Conservation (phyloP, 2,113 vertebrate genomes). For the Delphinapterus leucas region DNA sequence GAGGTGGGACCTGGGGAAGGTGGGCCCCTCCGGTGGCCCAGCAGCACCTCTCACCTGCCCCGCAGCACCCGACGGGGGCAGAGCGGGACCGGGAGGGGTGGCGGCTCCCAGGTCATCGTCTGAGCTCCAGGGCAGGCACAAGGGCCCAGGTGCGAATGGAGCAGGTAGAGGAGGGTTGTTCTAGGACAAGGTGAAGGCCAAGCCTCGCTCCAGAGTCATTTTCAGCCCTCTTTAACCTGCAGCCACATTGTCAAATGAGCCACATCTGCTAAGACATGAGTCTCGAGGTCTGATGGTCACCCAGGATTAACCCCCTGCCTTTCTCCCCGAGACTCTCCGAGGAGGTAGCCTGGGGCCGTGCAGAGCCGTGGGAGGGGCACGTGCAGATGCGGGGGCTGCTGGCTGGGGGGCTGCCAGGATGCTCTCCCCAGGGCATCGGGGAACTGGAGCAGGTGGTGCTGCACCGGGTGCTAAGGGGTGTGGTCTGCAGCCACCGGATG, state of each 20-base stretch:
- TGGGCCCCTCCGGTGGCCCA: neutral
- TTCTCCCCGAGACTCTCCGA: accelerated
- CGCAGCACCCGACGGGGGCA: accelerated
- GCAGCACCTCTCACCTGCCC: neutral
- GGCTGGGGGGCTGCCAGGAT: neutral
- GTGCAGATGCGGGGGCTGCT: neutral
- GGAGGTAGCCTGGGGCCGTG: neutral
- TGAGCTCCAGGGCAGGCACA: neutral
- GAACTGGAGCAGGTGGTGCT: neutral
- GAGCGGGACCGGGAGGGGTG: neutral
- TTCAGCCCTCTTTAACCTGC: accelerated
- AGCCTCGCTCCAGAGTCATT: too few species aligned
- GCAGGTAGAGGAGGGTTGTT: accelerated
- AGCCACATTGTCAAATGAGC: neutral
- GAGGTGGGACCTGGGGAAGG: accelerated
- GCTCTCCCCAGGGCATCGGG: neutral
- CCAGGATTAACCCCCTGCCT: neutral
- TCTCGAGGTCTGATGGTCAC: too few species aligned
- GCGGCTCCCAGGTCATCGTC: neutral
- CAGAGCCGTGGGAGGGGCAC: neutral
- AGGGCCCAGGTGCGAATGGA: accelerated
- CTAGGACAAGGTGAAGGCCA: neutral
- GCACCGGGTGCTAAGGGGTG: neutral
- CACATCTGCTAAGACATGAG: neutral
- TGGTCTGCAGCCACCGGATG: neutral